Base-by-base conservation (phyloP, 30 jellyfish, hydroid and myxozoan genomes). In the Aurelia sp. region DNA sequence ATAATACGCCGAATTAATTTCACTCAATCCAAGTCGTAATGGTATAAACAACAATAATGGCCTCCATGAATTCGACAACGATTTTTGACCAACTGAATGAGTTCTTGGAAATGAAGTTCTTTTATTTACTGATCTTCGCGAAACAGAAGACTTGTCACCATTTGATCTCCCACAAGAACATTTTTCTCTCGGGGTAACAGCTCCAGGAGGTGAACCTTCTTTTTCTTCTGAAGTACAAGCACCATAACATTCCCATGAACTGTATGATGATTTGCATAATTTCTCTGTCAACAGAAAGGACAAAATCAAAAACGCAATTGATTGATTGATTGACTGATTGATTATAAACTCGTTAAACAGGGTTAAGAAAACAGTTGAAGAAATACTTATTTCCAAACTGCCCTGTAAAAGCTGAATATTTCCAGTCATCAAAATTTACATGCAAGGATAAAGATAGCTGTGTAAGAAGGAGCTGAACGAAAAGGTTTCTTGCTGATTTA, bases 231-330 rank as follows among this genome's bases (percentile, higher is more conserved):
- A 72, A 10, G 99, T 90, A 62, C 99, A 95, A 4, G 94, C 97
- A 18, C 96, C 97, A 63, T 68, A 95, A 57, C 99, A 95, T 30
- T 97, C 99, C 99, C 97, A 89, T 0, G 97, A 68, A 75, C 94
- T 90, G 67, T 90, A 74, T 10, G 91, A 53, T 16, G 99, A 95
- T 86, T 95, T 95, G 80, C 99, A 95, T 27, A 95, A 74, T 53
- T 80, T 95, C 59, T 87, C 99, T 95, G 78, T 13, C 60, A 78
- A 48, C n/a, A 86, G 58, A 44, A 40, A 44, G 55, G 55, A 44
- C 55, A 44, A 44, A 44, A 44, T 44, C 13, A 44, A 12, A 10
- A 44, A 44, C 33, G 33, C 33, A 27, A 27, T 27, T 27, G 33
- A 27, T 27, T 27, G 33, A 27, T 27, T 27, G 33, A n/a, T n/a